A percentile compares a stretch with the other conserved stretches of the same genome.
Conservation (phyloP, 1,140 invertebrate species). For the Drosophila mayri region DNA sequence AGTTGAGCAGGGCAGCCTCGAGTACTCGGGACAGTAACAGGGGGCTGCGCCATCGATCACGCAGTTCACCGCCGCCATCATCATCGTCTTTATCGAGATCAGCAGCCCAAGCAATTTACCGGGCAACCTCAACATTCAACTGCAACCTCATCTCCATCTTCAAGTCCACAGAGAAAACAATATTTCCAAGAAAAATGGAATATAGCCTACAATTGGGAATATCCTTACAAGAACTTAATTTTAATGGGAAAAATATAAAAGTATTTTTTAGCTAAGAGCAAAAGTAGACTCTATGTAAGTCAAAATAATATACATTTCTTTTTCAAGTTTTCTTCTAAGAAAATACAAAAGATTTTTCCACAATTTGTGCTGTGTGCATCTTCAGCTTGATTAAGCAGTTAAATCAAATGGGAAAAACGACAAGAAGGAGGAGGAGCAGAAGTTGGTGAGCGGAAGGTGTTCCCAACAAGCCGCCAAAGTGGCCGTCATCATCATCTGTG, state of each 20-base stretch:
- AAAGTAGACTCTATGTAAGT: too few species aligned
- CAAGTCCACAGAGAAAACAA: conserved; percentile 14
- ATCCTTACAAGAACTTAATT: neutral
- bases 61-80: conserved; percentile 20
- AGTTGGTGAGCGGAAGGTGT: conserved; percentile 52
- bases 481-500: conserved; percentile 60
- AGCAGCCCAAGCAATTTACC: conserved; percentile 67
- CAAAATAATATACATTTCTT: too few species aligned
- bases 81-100: conserved; percentile 49
- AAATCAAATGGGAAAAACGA: conserved; percentile 58
- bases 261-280: neutral
- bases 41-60: conserved; percentile 73
- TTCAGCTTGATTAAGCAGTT: conserved; percentile 77
- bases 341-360: neutral
- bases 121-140: conserved; percentile 55
- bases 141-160: conserved; percentile 29
- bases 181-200: neutral
- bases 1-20: conserved; percentile 25
- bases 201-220: too few species aligned
- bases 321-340: too few species aligned
- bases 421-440: conserved; percentile 1
- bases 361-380: conserved; percentile 13
- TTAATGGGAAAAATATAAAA: too few species aligned
- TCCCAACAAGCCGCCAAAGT: conserved; percentile 73
- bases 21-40: conserved; percentile 19